Evolutionary conservation across 2,113 vertebrate species (phyloP).

Genomic region (Pogonocichla stellata): DNA sequence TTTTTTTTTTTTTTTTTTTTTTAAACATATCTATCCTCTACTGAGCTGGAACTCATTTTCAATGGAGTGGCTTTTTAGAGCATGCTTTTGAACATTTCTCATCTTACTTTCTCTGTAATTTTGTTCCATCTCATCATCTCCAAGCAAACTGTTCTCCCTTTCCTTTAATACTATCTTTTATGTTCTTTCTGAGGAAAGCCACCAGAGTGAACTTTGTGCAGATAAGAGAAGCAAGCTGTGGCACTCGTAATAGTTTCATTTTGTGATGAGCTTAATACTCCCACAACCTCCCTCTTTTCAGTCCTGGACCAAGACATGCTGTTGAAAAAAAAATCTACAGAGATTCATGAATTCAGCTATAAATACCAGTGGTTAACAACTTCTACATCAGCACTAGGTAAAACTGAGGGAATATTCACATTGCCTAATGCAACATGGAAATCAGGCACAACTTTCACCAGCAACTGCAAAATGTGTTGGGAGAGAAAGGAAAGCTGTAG

Average conservation of each 20-base stretch:
- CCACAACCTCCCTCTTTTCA: slow-evolving; percentile 37
- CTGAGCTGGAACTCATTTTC: neutral
- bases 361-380: neutral
- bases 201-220: slow-evolving; percentile 35
- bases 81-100: neutral
- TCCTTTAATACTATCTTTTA: neutral
- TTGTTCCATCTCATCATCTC: neutral
- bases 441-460: neutral
- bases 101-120: neutral
- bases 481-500: neutral
- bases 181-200: slow-evolving; percentile 19
- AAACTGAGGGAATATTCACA: neutral
- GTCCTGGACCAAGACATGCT: slow-evolving; percentile 38
- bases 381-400: neutral
- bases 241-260: slow-evolving; percentile 58
- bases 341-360: slow-evolving; percentile 29
- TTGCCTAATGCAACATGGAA: neutral
- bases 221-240: slow-evolving; percentile 59
- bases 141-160: neutral
- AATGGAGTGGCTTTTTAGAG: neutral
- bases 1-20: neutral
- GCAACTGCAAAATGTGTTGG: neutral
- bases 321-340: neutral
- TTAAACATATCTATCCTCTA: neutral
- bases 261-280: slow-evolving; percentile 43